Base-by-base conservation (phyloP, 2,888 invertebrate species). In the Philereme transversata region DNA sequence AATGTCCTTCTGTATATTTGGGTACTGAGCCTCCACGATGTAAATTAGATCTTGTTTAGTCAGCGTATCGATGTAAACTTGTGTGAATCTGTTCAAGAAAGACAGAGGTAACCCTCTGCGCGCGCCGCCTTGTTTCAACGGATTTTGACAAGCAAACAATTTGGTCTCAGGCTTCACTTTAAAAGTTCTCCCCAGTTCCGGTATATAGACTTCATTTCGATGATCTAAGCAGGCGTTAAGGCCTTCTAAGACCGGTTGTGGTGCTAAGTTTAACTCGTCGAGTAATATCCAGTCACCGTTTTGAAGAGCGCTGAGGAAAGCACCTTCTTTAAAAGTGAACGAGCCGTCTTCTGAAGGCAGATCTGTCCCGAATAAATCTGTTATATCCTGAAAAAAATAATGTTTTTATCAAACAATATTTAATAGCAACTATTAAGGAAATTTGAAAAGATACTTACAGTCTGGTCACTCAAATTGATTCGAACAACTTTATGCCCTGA, bases 171-270 rank as follows among this genome's bases (percentile, higher is more conserved):
- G 84, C 78, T 93, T 95, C 0, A 99, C 94, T 64, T 94, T 92
- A 81, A 99, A 99, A 0, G 96, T 96, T 84, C 95, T 95, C 51
- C 96, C 97, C 8, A 99, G 90, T 88, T 99, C 99, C 0, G 99
- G 98, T 60, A 99, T 96, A 81, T 94, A 99, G 33, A 99, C 95
- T 88, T 99, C 98, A 0, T 98, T 98, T 75, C 99, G 94, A 83
- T 99, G 99, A 93, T 99, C 99, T 58, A 99, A 94, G 77, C 99
- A 99, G 0, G 99, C 99, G 83, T 99, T 99, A 4, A 99, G 93
- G 36, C 99, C 99, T 93, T 99, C 99, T 9, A 99, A 91, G 0
- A 99, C 99, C 0, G 99, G 97, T 84, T 99, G 99, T 0, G 99
- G 99, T 0, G 99, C 99, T 67, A 99, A 93, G 93, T 99, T 99